Conservation (phyloP, 2,797 vertebrate species). For the Tiaroga cobitis region DNA sequence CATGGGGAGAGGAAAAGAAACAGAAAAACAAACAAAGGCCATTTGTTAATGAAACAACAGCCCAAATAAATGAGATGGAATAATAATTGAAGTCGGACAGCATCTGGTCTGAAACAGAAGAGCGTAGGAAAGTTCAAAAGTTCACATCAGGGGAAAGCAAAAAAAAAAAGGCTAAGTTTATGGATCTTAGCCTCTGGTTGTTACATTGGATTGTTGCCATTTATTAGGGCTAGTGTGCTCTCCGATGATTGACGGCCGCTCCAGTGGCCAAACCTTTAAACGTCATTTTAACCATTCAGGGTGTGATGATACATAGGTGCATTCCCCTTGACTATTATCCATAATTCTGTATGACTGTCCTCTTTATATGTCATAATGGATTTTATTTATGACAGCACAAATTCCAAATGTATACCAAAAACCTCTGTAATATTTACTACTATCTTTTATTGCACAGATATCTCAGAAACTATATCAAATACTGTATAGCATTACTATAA, state of each 20-base stretch:
- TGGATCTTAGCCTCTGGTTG: not conserved
- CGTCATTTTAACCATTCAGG: not conserved
- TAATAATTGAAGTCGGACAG: not conserved
- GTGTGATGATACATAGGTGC: not conserved
- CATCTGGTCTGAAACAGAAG: not conserved
- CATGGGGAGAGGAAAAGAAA: not conserved
- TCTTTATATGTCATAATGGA: not conserved
- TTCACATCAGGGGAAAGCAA: not conserved
- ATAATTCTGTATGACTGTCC: not conserved
- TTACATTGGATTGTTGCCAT: not conserved
- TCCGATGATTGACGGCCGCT: not conserved
- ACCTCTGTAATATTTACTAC: not conserved
- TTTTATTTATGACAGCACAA: not conserved
- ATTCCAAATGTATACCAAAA: not conserved
- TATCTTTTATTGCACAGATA: not conserved
- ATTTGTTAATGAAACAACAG: slow-evolving; percentile 1
- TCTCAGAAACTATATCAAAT: not conserved
- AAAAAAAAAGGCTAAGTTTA: not conserved
- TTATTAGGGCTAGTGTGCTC: not conserved
- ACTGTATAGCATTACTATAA: not conserved
- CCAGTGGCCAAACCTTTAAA: not conserved
- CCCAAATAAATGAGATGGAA: not conserved
- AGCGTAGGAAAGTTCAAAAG: not conserved
- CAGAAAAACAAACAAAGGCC: not conserved
- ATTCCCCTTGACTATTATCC: not conserved